Evolutionary conservation across 2,888 invertebrate species (phyloP), one percentile per base, ranked within the genome.

Genomic region (Chrysolina haemoptera): DNA sequence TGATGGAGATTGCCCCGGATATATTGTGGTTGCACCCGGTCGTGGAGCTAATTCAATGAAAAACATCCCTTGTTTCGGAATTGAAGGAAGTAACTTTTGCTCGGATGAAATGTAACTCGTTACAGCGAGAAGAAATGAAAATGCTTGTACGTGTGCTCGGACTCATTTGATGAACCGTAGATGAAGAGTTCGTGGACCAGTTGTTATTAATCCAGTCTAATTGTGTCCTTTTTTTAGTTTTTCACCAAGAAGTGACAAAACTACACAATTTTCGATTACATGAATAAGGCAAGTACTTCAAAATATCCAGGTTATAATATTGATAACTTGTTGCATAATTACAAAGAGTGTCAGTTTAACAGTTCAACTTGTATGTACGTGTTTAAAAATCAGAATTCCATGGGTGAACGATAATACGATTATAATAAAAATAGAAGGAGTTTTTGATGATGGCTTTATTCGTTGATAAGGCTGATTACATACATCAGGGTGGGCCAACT

Each of bases 1-100:
- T 62, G 70, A 70, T 74, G 48, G 59, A 74, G 68, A 74, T 55
- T 48, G 68, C 20, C 50, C 53, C 55, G 50, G 27, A 70, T 73
- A 73, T 59, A 53, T 53, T 53, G 53, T 20, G 53, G 53, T 12
- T 53, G 53, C 53, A 59, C 35, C 10, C 0, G 1, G 5, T 0
- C 59, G n/a, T 9, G 22, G 27, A 59, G 22, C 27, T 59, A 59
- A 59, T 59, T 59, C 35, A 27, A 59, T 59, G 59, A 59, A 59
- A 59, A 59, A 59, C 59, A 59, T 22, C 59, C 12, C 59, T 27
- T 59, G 59, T 59, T 59, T 22, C 59, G 27, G 59, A 35, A 59
- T 22, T 35, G 22, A 16, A 9, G 9, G 59, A 27, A 59, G 35
- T 35, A 35, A 59, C 59, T 14, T 27, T 14, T 12, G 35, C 4